Evolutionary conservation across 2,888 invertebrate genomes (phyloP), one percentile per base, ranked within the genome.

Genomic region (Osmoderma eremita): DNA sequence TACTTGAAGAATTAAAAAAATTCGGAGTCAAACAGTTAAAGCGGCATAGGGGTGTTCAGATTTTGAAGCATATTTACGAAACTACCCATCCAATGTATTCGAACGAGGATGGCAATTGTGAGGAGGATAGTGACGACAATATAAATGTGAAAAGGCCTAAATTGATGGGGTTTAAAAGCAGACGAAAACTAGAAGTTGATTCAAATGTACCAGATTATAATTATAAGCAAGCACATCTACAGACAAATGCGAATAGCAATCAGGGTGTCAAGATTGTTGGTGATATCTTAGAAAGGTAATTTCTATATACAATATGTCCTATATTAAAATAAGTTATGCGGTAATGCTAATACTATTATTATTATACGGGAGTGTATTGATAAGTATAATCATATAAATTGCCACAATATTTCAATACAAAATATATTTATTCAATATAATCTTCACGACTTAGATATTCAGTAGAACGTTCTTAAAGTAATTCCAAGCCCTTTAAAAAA

Each of bases 1-100:
- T 88, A 36, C 81, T 85, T 68, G 82, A 81, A 68, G 87, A 88
- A 75, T 78, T 91, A 4, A 84, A 87, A 69, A 88, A 87, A 77
- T 88, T 85, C 81, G 91, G 91, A 1, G 80, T 91, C 4, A 90
- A 90, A 76, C 88, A 88, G 1, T 82, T 91, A 17, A 90, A 89
- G 78, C 83, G 89, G 64, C 74, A 73, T 65, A 72, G 78, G 82
- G 90, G 89, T 0, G 83, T 88, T 36, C 85, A 88, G 80, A 81
- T 91, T 53, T 78, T 91, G 48, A 88, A 88, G 65, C 87, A 89
- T 73, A 83, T 91, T 38, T 91, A 90, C 76, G 87, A 89, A 72
- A 86, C 88, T 77, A 90, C 88, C 0, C 91, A 91, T 84, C 90
- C 90, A 13, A 74, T 85, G 12, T 24, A 17, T 10, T 15, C 42